These are phyloP conservation scores for Sebastolobus alascanus DNA, from an alignment of 2,797 vertebrate genomes.

Conservation along the genomic window DNA sequence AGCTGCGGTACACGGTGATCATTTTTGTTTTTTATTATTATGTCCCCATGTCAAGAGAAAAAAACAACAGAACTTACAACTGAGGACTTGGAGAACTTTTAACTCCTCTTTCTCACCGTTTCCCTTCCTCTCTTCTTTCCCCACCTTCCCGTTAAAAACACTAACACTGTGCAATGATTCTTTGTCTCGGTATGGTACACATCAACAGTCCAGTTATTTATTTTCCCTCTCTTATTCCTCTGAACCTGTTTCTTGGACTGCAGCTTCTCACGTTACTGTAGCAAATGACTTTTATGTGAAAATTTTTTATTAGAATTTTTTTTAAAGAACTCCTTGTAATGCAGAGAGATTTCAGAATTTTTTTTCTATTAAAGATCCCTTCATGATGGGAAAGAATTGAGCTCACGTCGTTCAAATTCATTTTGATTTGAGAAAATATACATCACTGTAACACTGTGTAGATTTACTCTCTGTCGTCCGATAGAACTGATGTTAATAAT, in stretches of 20 bases:
- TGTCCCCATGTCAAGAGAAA: conserved; percentile 22
- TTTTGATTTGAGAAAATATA: not conserved
- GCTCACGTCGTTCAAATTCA: conserved; percentile 18
- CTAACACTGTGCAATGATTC: conserved; percentile 71
- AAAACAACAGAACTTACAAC: conserved; percentile 26
- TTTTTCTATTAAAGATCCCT: conserved; percentile 56
- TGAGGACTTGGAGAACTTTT: conserved; percentile 39
- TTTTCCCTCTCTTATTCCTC: conserved; percentile 48
- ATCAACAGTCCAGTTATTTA: conserved; percentile 71
- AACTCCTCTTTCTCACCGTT: conserved; percentile 3
- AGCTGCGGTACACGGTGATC: conserved; percentile 34
- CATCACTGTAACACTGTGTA: not conserved
- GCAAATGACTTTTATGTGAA: conserved; percentile 51
- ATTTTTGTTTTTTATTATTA: conserved; percentile 14
- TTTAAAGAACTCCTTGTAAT: conserved; percentile 50
- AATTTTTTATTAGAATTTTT: conserved; percentile 43
- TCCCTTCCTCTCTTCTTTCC: not conserved
- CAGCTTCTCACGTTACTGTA: conserved; percentile 63
- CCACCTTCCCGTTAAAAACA: conserved; percentile 59
- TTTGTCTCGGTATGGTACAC: conserved; percentile 52
- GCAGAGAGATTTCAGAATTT: conserved; percentile 52
- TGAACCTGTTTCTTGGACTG: conserved; percentile 37
- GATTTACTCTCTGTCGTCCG: not conserved
- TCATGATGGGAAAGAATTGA: conserved; percentile 28
- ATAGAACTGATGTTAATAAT: not conserved